Percentiles rank a stretch among this genome's conserved stretches.
These are phyloP conservation scores for Steinernema feltiae DNA, from an alignment of 1,140 invertebrate genomes.

Conservation along the genomic window DNA sequence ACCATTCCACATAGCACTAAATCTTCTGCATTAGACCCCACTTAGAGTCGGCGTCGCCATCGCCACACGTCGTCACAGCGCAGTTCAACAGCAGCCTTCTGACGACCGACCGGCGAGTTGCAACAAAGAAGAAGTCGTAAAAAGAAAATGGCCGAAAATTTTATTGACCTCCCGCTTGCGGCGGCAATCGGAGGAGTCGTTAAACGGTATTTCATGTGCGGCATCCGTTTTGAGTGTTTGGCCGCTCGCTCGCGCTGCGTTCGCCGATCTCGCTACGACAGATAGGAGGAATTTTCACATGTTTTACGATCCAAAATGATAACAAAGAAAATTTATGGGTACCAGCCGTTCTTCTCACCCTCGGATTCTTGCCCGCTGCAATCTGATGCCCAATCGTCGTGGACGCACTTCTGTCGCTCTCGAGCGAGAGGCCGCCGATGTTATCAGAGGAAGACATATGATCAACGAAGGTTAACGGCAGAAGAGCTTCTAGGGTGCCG, in stretches of 20 bases:
- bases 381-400: neutral
- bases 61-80: slow-evolving; percentile 5
- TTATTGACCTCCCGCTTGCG: slow-evolving; percentile 7
- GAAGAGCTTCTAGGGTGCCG: neutral
- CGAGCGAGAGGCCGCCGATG: neutral
- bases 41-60: neutral
- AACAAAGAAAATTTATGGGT: slow-evolving; percentile 12
- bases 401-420: neutral
- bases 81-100: too few relatives aligned
- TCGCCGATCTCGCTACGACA: neutral
- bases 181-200: neutral
- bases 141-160: slow-evolving; percentile 13
- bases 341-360: slow-evolving; percentile 4
- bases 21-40: neutral
- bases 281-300: slow-evolving; percentile 11
- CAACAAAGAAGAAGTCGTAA: slow-evolving; percentile 12
- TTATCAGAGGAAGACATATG: slow-evolving; percentile 13
- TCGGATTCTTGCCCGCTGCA: neutral
- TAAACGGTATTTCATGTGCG: slow-evolving; percentile 12
- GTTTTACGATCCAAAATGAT: slow-evolving; percentile 11
- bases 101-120: slow-evolving; percentile 7
- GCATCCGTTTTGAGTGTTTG: neutral
- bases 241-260: neutral
- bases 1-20: neutral
- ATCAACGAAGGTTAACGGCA: neutral